Base-by-base conservation (phyloP, 2,797 vertebrate species). In the Rhynchotus rufescens region DNA sequence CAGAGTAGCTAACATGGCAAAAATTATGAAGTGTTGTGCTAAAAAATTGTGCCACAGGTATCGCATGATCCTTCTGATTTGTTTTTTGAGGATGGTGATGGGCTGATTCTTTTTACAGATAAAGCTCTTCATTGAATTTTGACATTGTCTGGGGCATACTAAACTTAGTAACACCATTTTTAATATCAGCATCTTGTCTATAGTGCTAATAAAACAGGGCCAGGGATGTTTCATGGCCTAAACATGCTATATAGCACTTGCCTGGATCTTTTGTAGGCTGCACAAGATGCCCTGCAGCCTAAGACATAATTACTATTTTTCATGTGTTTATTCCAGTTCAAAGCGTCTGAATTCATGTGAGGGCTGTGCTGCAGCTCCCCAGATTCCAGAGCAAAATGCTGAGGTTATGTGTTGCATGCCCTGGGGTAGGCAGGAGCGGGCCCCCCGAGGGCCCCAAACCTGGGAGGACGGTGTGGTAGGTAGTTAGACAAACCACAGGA, bases 241-340 rank as follows among this genome's bases (percentile, higher is more conserved):
- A 75, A 51, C 23, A 66, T 42, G 51, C 1, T 1, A 20, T 6
- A 12, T 20, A 83, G 66, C 73, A 66, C 66, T 90, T 83, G 51
- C 49, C 86, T 83, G 81, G 15, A 26, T 51, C 59, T 87, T 93
- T 64, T 3, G 0, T 2, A 92, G 66, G 73, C 51, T 92, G 38
- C 47, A 49, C 7, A 89, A 56, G 84, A 81, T 57, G 32, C 80
- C 88, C 74, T 56, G 51, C 76, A 76, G 86, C 77, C 75, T 77
- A 64, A 77, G 15, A 84, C 4, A 56, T 80, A 89, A 87, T 76
- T 83, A 81, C 44, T 71, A 52, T 56, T 90, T 94, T 89, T 93
- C 76, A 40, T 40, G 30, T 80, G 49, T 87, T 90, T 89, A 85
- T 90, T 94, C 91, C 90, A 79, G 51, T 92, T 95, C 69, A 83